Conservation (phyloP, 2,113 vertebrate genomes). For the Podarcis muralis region DNA sequence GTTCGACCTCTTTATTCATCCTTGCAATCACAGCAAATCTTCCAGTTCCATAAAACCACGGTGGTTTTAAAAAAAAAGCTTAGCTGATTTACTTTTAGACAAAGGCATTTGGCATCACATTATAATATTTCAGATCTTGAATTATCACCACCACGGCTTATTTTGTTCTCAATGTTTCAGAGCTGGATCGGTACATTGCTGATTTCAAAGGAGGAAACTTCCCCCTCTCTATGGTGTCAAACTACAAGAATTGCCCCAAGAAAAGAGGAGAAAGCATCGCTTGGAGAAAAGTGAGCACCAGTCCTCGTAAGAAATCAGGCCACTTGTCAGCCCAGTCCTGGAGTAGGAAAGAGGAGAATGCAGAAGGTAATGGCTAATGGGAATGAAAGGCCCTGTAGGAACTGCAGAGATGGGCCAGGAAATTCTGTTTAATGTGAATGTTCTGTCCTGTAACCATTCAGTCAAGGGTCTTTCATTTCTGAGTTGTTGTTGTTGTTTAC, state of each 20-base stretch:
- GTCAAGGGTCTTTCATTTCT: neutral
- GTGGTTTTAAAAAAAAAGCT: neutral
- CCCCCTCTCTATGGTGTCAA: constrained; percentile 83
- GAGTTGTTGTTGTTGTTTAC: neutral
- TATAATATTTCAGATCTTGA: too few species aligned
- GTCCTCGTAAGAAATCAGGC: constrained; percentile 87
- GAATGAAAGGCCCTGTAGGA: neutral
- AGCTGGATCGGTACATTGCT: constrained; percentile 84
- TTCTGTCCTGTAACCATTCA: neutral
- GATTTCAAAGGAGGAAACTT: constrained; percentile 89
- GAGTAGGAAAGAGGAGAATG: constrained; percentile 71
- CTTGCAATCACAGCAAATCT: neutral
- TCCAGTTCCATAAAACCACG: neutral
- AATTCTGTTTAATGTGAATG: neutral
- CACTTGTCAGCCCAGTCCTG: constrained; percentile 73
- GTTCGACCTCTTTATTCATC: neutral
- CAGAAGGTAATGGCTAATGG: constrained; percentile 66
- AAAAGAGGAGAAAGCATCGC: constrained; percentile 82
- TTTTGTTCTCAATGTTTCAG: constrained; percentile 72
- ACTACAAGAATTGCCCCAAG: constrained; percentile 77
- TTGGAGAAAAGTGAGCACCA: constrained; percentile 92
- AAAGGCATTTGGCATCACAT: neutral
- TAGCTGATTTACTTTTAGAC: neutral
- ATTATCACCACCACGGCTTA: neutral
- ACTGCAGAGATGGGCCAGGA: neutral